Evolutionary conservation across 1,140 invertebrate species (phyloP).

Genomic region (Bombus vancouverensis): DNA sequence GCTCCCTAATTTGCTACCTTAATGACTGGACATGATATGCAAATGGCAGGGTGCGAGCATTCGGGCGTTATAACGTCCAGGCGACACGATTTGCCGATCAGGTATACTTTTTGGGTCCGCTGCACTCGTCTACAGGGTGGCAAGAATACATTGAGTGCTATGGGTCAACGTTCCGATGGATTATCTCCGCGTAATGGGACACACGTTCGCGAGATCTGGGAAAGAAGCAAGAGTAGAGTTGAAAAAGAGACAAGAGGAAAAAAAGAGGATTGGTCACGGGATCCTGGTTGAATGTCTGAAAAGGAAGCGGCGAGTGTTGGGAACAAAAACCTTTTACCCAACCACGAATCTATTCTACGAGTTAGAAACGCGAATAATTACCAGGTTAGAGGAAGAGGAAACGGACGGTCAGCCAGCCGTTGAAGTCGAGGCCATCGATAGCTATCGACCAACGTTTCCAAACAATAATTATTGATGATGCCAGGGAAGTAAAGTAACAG

Average conservation of each 20-base stretch:
- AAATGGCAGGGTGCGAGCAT: conserved; percentile 34
- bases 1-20: conserved; percentile 55
- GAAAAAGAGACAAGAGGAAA: background rate
- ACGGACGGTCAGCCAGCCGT: conserved; percentile 35
- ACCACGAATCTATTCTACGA: conserved; percentile 11
- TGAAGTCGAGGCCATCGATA: conserved; percentile 32
- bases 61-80: conserved; percentile 24
- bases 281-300: conserved; percentile 9
- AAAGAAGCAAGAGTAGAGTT: background rate
- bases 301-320: background rate
- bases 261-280: conserved; percentile 37
- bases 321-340: conserved; percentile 37
- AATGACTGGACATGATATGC: conserved; percentile 52
- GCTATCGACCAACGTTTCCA: background rate
- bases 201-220: background rate
- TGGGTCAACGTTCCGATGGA: background rate
- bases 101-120: conserved; percentile 22
- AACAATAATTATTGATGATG: background rate
- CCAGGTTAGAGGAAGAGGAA: conserved; percentile 29
- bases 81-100: conserved; percentile 14
- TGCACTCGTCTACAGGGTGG: conserved; percentile 26
- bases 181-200: background rate
- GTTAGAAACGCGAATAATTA: conserved; percentile 37
- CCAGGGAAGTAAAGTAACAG: background rate
- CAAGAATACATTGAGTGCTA: conserved; percentile 7